Conservation (phyloP, 1,140 invertebrate genomes). For the Drosophila sproati region DNA sequence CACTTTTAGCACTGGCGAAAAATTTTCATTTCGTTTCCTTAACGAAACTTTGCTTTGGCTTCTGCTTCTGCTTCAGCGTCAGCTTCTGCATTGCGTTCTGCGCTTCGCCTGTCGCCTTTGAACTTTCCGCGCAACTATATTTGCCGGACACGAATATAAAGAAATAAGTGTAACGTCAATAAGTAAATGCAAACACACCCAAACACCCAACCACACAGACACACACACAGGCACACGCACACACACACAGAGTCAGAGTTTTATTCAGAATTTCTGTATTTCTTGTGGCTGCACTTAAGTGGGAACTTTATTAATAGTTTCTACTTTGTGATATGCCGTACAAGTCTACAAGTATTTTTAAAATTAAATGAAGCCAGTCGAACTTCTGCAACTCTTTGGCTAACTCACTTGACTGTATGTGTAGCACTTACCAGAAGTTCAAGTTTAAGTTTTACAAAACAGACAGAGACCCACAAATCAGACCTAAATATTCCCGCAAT, state of each 20-base stretch:
- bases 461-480: no score
- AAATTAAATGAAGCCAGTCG: neutral
- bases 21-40: slow-evolving; percentile 41
- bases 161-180: slow-evolving; percentile 42
- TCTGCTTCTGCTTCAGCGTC: slow-evolving; percentile 6
- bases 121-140: slow-evolving; percentile 36
- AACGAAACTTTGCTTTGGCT: slow-evolving; percentile 33
- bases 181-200: slow-evolving; percentile 17
- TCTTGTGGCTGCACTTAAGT: slow-evolving; percentile 29
- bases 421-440: no score
- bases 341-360: neutral
- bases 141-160: slow-evolving; percentile 44
- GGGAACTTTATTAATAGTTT: slow-evolving; percentile 32
- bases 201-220: slow-evolving; percentile 1
- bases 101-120: slow-evolving; percentile 26
- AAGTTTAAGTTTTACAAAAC: no score
- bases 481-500: no score
- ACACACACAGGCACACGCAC: neutral
- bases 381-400: neutral
- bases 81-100: slow-evolving; percentile 12
- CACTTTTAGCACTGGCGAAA: slow-evolving; percentile 30
- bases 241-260: slow-evolving; percentile 13
- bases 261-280: slow-evolving; percentile 16
- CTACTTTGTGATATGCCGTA: neutral
- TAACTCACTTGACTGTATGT: no score